A percentile compares a stretch with the other conserved stretches of the same genome.
Evolutionary conservation across 1,140 invertebrate species (phyloP).

Genomic region (Halictus rubicundus): DNA sequence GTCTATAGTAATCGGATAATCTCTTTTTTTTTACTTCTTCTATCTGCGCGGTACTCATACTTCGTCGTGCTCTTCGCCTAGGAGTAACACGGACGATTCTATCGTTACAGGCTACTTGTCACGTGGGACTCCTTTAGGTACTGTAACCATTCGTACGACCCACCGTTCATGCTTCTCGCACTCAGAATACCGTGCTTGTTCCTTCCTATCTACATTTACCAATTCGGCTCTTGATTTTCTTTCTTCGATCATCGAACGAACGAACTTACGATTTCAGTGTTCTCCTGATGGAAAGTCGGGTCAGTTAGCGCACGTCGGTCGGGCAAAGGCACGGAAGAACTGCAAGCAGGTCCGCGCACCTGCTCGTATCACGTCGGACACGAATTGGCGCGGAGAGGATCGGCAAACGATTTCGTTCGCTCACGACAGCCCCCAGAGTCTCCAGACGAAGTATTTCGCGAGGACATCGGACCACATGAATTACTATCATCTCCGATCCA

Average conservation of each 20-base stretch:
- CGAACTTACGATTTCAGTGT: conserved; percentile 41
- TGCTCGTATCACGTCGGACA: not conserved
- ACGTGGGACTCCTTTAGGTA: conserved; percentile 79
- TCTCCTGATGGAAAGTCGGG: conserved; percentile 18
- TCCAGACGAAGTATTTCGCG: conserved; percentile 55
- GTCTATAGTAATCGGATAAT: not conserved
- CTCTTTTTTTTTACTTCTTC: not conserved
- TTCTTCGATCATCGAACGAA: not conserved
- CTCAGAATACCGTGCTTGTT: not conserved
- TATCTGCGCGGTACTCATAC: not conserved
- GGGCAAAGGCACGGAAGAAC: conserved; percentile 33
- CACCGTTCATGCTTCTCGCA: conserved; percentile 31
- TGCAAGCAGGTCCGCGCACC: conserved; percentile 10
- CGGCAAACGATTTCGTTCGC: conserved; percentile 14
- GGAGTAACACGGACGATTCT: conserved; percentile 65
- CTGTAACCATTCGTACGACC: conserved; percentile 63
- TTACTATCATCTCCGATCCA: conserved; percentile 57
- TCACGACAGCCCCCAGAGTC: conserved; percentile 2
- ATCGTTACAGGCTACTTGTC: conserved; percentile 78
- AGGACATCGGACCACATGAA: conserved; percentile 62
- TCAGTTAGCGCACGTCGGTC: conserved; percentile 15
- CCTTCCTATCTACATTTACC: not conserved
- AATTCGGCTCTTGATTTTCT: not conserved
- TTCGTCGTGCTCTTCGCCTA: not conserved
- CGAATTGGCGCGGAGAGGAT: conserved; percentile 43